Conservation (phyloP, 2,888 invertebrate species). For the Lasioglossum malachurum region DNA sequence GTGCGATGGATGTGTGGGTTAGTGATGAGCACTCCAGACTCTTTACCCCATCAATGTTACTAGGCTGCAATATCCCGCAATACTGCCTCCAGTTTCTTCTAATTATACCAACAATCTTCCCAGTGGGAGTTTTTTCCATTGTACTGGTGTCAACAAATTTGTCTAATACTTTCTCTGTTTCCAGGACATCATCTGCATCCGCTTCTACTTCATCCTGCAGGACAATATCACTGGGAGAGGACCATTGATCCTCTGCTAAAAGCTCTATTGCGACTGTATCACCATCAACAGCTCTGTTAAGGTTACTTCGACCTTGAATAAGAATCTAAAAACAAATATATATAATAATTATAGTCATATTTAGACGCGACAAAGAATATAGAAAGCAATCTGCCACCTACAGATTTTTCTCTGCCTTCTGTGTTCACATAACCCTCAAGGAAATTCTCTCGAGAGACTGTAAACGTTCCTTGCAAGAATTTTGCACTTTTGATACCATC, state of each 20-base stretch:
- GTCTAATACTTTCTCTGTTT: slow-evolving; percentile 69
- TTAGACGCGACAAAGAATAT: slow-evolving; percentile 17
- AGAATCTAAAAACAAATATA: slow-evolving; percentile 87
- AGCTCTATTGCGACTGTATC: slow-evolving; percentile 97
- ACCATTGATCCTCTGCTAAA: slow-evolving; percentile 95
- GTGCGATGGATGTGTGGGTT: not conserved
- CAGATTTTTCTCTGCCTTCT: slow-evolving; percentile 92
- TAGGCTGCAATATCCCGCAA: slow-evolving; percentile 96
- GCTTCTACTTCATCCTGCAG: slow-evolving; percentile 91
- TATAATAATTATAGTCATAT: slow-evolving; percentile 41
- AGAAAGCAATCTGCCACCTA: slow-evolving; percentile 84
- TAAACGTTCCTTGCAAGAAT: slow-evolving; percentile 92
- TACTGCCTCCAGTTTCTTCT: slow-evolving; percentile 98
- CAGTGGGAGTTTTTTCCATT: slow-evolving; percentile 87
- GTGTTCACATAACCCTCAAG: slow-evolving; percentile 95
- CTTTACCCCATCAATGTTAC: slow-evolving; percentile 88
- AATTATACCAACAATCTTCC: slow-evolving; percentile 96
- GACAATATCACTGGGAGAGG: slow-evolving; percentile 94
- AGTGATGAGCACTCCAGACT: slow-evolving; percentile 4
- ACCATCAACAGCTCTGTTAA: slow-evolving; percentile 98
- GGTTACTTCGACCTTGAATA: slow-evolving; percentile 93
- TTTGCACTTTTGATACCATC: slow-evolving; percentile 92
- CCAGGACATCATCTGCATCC: slow-evolving; percentile 87
- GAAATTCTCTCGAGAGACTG: slow-evolving; percentile 96
- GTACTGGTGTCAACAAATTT: slow-evolving; percentile 32